Evolutionary conservation across 2,797 vertebrate species (phyloP).

Genomic region (Darevskia nairensis): DNA sequence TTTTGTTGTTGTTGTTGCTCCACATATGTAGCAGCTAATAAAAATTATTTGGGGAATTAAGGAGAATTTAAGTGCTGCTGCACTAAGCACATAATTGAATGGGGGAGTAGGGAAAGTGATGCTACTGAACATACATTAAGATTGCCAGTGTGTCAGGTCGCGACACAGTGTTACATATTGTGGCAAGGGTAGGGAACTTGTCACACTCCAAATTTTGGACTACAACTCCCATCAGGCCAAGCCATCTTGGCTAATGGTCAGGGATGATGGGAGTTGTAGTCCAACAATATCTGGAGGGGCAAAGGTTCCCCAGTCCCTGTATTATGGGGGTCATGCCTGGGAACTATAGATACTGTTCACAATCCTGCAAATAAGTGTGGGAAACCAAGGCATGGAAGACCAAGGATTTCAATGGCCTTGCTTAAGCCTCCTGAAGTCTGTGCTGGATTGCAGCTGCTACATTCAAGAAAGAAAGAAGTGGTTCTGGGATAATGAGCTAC

Average conservation of each 20-base stretch:
- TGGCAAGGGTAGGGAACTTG: neutral
- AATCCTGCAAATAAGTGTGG: neutral
- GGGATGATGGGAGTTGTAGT: too few species aligned
- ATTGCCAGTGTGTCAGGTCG: neutral
- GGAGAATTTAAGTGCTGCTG: constrained; percentile 33
- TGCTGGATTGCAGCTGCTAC: neutral
- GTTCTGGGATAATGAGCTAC: constrained; percentile 40
- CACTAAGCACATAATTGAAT: constrained; percentile 3
- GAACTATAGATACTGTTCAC: neutral
- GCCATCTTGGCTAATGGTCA: too few species aligned
- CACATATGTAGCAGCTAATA: constrained; percentile 34
- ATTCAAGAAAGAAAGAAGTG: constrained; percentile 37
- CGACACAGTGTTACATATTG: neutral
- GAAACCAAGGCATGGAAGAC: too few species aligned
- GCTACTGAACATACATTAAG: constrained; percentile 15
- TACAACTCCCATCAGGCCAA: too few species aligned
- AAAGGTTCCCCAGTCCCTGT: neutral
- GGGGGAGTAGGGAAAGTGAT: neutral
- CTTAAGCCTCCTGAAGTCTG: neutral
- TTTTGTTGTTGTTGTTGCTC: constrained; percentile 63
- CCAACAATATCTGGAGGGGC: neutral
- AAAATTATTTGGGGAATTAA: constrained; percentile 24
- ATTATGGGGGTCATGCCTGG: constrained; percentile 17
- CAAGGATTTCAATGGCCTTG: neutral
- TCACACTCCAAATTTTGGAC: too few species aligned